phyloP scores from a whole-genome alignment of 2,888 invertebrate species.

The Archips crataeganus region DNA sequence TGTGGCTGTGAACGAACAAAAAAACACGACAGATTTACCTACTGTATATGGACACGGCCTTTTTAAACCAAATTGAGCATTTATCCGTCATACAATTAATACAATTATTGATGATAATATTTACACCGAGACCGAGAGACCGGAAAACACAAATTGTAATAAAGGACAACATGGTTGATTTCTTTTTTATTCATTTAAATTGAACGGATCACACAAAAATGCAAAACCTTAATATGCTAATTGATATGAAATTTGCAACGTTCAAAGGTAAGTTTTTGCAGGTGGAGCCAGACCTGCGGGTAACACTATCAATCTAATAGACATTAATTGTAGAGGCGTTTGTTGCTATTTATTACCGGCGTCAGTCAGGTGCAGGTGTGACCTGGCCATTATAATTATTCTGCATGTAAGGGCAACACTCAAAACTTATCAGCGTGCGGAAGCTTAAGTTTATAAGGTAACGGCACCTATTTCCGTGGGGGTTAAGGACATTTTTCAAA shows the following conservation, averaged over 20 bases:
- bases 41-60: constrained; percentile 60
- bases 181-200: not conserved
- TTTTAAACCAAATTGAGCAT: constrained; percentile 37
- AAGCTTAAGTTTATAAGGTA: not conserved
- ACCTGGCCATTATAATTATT: constrained; percentile 4
- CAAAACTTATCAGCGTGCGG: not conserved
- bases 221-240: not conserved
- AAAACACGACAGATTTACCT: constrained; percentile 61
- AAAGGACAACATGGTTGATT: constrained; percentile 5
- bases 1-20: constrained; percentile 67
- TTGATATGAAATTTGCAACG: not conserved
- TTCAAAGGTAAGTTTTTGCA: not conserved
- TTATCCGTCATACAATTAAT: constrained; percentile 39
- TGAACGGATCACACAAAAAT: not conserved
- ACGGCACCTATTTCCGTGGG: too few relatives aligned
- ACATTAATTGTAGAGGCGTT: constrained; percentile 1
- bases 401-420: constrained; percentile 1
- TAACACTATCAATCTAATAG: constrained; percentile 3
- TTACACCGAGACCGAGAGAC: constrained; percentile 10
- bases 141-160: not conserved
- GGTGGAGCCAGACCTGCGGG: not conserved
- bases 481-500: too few relatives aligned
- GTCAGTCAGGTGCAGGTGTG: not conserved
- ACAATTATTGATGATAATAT: constrained; percentile 33
- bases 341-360: not conserved